Base-by-base conservation (phyloP, 2,797 vertebrate genomes). In the Pseudochaenichthys georgianus region DNA sequence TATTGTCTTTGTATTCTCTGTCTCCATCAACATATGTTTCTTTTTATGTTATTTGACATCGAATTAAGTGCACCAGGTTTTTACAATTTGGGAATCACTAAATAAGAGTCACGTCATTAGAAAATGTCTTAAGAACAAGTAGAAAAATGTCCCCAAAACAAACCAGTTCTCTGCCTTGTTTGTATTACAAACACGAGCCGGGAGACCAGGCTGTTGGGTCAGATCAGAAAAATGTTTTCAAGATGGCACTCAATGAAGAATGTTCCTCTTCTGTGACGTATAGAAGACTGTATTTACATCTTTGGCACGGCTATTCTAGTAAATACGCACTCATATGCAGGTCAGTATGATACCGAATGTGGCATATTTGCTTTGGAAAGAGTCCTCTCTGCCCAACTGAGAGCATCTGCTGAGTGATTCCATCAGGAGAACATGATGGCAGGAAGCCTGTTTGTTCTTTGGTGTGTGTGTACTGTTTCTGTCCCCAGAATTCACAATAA, bases 391-490 rank as follows among this genome's bases (percentile, higher is more conserved):
- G 52, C 34, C 34, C 42, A 53, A 16, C 60, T 48, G 43, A 79
- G 72, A 70, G 73, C 68, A 76, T 80, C 70, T 63, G 65, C 73
- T 83, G 45, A 50, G 53, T 72, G 48, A 80, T 63, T 89, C 75
- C 67, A 75, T 75, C 73, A 69, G 65, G 7, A 76, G 73, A 74
- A 55, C 68, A 55, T 77, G 60, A 63, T 69, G 72, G 3, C 54
- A 15, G 78, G 12, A 67, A 71, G 57, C 70, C 21, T 51, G 64
- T 58, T 68, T 19, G 10, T 69, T 53, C 23, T 75, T 10, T 23
- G 71, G 43, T 74, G 57, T 48, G 45, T 64, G 64, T 57, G 52
- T 45, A 6, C 28, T 28, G 53, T 63, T 58, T 59, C 58, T 42
- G 13, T 58, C 31, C 31, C 46, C 51, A 53, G 21, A 55, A 19